Conservation (phyloP, 2,888 invertebrate species). For the Tethea ocularis region DNA sequence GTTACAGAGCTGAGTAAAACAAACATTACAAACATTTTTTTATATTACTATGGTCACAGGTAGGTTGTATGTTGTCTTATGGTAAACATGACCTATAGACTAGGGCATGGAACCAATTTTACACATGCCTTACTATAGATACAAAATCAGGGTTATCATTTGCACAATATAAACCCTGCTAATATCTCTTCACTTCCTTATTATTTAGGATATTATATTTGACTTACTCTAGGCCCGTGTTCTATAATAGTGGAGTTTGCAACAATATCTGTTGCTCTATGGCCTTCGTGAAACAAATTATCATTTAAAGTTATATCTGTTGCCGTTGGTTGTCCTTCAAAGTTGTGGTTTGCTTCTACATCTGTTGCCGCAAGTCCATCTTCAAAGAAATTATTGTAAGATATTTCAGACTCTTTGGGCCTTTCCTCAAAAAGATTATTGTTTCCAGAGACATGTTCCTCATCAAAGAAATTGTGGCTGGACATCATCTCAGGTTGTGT, state of each 20-base stretch:
- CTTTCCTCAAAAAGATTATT: neutral
- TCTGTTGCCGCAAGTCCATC: neutral
- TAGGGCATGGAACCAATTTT: too few species aligned
- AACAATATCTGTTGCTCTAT: conserved; percentile 13
- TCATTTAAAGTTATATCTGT: conserved; percentile 11
- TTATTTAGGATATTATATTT: neutral
- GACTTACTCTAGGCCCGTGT: conserved; percentile 27
- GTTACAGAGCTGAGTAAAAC: too few species aligned
- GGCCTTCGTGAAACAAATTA: neutral
- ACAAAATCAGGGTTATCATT: too few species aligned
- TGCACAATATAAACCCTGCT: too few species aligned
- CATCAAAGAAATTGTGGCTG: neutral
- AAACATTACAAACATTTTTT: too few species aligned
- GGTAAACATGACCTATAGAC: too few species aligned
- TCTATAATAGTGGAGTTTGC: conserved; percentile 24
- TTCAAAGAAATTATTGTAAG: neutral
- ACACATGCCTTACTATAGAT: too few species aligned
- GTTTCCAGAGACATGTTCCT: neutral
- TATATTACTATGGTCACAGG: too few species aligned
- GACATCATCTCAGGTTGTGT: neutral
- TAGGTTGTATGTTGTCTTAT: too few species aligned
- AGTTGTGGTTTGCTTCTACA: conserved; percentile 11
- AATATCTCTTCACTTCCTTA: too few species aligned
- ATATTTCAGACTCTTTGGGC: neutral
- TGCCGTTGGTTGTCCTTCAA: neutral